Evolutionary conservation across 2,888 invertebrate genomes (phyloP), one percentile per base, ranked within the genome.

Genomic region (Xestia xanthographa): DNA sequence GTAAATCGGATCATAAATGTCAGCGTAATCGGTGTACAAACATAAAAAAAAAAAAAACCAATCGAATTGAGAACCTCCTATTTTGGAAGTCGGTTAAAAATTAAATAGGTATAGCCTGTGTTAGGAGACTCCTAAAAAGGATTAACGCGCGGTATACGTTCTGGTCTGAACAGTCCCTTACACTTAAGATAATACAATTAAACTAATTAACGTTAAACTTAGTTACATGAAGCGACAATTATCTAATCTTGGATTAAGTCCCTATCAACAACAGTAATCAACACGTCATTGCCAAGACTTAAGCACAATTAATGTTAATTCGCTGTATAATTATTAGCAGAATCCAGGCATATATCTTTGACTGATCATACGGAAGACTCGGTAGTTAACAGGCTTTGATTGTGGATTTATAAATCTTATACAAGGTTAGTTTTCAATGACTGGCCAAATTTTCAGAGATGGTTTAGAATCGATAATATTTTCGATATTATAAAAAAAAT

Each of bases 191-290:
- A 66, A 45, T 50, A 34, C 45, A 34, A 53, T 41, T 69, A 48
- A n/a, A 66, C 26, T 48, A 82, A 75, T 70, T 66, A 17, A 29
- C 14, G 5, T 50, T 66, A 53, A 72, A 50, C 73, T 50, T 26
- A 67, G 41, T 67, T 48, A 38, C 29, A 34, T 43, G 58, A 67
- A 41, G 17, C n/a, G n/a, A 82, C 66, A 67, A 71, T 58, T 14
- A 56, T 38, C 41, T 82, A 34, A 77, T 43, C 77, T 29, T 38
- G 66, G 53, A 70, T 82, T 67, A 80, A 38, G 29, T 67, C 50
- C n/a, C n/a, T 70, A 63, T 70, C 77, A 70, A 20, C 66, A 56
- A 43, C 60, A 66, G 48, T 77, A 63, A 80, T 77, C 58, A 66
- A 81, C 82, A 56, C 56, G 20, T 76, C 82, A 69, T 69, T 69